Evolutionary conservation across 2,113 vertebrate species (phyloP).

Genomic region (Strix aluco): DNA sequence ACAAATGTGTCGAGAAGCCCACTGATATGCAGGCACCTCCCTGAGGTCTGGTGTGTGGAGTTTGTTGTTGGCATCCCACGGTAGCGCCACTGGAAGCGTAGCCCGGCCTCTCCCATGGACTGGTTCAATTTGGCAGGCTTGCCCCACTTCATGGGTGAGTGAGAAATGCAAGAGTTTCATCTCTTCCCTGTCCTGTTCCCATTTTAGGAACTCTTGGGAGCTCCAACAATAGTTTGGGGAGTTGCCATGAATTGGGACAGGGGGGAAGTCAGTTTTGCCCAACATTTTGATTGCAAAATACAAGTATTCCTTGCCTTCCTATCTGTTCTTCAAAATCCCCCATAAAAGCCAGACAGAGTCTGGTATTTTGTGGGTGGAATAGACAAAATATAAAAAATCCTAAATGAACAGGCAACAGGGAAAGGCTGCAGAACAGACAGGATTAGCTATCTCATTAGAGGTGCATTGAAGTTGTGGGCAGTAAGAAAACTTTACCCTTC

Average conservation of each 20-base stretch:
- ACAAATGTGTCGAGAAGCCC: not conserved
- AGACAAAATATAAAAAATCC: not conserved
- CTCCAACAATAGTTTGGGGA: not conserved
- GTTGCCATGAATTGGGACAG: not conserved
- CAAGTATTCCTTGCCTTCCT: not conserved
- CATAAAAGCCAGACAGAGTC: not conserved
- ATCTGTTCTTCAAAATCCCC: not conserved
- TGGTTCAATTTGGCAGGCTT: not conserved
- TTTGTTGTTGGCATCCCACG: rapidly evolving
- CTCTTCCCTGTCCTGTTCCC: not conserved
- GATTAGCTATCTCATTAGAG: not conserved
- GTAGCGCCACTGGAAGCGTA: not conserved
- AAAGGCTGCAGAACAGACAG: not conserved
- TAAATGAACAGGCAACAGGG: not conserved
- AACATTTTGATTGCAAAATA: not conserved
- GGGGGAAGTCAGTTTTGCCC: not conserved
- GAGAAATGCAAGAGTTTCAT: not conserved
- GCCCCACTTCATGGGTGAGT: not conserved
- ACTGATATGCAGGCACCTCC: not conserved
- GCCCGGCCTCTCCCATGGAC: not conserved
- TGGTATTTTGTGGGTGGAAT: not conserved
- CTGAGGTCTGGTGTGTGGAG: not conserved
- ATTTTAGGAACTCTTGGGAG: not conserved
- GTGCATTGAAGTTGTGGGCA: not conserved
- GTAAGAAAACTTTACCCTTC: not conserved